Conservation (phyloP, 2,113 vertebrate species). For the Leuciscus idus region DNA sequence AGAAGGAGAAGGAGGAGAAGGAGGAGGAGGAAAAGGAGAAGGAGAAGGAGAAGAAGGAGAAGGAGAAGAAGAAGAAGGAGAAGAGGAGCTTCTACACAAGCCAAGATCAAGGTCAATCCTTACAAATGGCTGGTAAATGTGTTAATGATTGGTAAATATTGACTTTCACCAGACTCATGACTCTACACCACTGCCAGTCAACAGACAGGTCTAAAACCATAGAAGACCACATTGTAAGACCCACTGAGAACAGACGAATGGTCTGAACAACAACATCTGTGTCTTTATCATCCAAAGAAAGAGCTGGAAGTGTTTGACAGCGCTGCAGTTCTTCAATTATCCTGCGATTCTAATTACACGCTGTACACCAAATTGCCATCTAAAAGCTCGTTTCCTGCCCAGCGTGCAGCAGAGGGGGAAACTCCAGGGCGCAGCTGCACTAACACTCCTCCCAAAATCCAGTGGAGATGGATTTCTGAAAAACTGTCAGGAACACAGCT, state of each 20-base stretch:
- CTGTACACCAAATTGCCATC: constrained; percentile 55
- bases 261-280: neutral
- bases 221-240: neutral
- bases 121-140: constrained; percentile 34
- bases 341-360: constrained; percentile 61
- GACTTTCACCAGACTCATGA: constrained; percentile 55
- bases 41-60: no score
- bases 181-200: constrained; percentile 36
- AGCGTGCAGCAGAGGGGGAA: constrained; percentile 45
- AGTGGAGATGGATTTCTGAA: constrained; percentile 26
- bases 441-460: constrained; percentile 34
- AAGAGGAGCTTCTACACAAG: neutral
- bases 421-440: constrained; percentile 56
- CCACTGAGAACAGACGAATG: neutral
- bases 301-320: constrained; percentile 9
- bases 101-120: constrained; percentile 56
- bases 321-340: constrained; percentile 55
- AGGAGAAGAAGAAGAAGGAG: no score
- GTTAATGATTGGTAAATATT: constrained; percentile 66
- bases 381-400: constrained; percentile 60
- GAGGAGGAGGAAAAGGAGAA: no score
- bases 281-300: constrained; percentile 8
- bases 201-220: constrained; percentile 1
- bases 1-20: neutral
- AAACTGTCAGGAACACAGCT: neutral